Evolutionary conservation across 2,797 vertebrate genomes (phyloP).

Genomic region (Brachyalestes nurse): DNA sequence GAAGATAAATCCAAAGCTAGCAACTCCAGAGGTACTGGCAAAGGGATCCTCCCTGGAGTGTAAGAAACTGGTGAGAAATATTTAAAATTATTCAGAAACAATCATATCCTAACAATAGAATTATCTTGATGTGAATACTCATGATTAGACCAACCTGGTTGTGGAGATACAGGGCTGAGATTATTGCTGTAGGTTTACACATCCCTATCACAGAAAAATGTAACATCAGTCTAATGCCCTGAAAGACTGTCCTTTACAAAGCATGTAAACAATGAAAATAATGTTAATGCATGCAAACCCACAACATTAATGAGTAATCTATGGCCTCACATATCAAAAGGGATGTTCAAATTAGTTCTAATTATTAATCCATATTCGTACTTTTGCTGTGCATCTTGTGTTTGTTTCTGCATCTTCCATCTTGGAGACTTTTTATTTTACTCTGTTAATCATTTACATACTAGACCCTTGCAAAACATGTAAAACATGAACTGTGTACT

Average conservation of each 20-base stretch:
- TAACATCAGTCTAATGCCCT: constrained; percentile 3
- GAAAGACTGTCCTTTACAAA: neutral
- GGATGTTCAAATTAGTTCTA: constrained; percentile 1
- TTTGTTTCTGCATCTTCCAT: neutral
- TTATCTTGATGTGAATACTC: neutral
- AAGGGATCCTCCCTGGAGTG: neutral
- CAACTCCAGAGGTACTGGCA: constrained; percentile 18
- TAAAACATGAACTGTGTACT: constrained; percentile 26
- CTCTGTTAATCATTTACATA: constrained; percentile 10
- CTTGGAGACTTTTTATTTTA: constrained; percentile 2
- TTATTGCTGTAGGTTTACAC: constrained; percentile 6
- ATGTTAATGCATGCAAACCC: constrained; percentile 14
- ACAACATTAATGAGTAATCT: neutral
- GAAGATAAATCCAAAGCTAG: constrained; percentile 10
- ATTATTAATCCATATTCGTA: constrained; percentile 14
- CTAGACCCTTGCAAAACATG: constrained; percentile 4
- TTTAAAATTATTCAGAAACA: neutral
- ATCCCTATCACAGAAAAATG: constrained; percentile 7
- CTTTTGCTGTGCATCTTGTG: constrained; percentile 6
- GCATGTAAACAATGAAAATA: neutral
- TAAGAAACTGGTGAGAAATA: constrained; percentile 1
- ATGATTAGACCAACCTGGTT: neutral
- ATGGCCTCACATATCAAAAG: neutral
- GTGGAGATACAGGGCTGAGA: constrained; percentile 7
- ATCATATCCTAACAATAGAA: neutral